Conservation (phyloP, 2,888 invertebrate species). For the Autographa pulchrina region DNA sequence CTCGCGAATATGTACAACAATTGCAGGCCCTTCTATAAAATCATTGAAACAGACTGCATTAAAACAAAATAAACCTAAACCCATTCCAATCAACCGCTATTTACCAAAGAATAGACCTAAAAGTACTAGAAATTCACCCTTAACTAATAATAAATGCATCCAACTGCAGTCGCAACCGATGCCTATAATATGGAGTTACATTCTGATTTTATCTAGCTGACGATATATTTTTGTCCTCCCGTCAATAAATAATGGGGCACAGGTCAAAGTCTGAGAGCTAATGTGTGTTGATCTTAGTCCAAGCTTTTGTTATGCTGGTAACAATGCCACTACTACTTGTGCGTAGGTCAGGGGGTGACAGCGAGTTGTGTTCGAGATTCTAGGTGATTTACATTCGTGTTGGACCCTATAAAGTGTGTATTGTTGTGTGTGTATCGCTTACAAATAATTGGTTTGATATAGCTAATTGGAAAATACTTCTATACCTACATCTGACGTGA, state of each 20-base stretch:
- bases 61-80: neutral
- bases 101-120: constrained; percentile 27
- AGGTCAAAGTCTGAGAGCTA: constrained; percentile 82
- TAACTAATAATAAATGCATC: constrained; percentile 51
- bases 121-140: constrained; percentile 50
- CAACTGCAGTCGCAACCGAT: constrained; percentile 34
- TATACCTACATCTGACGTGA: neutral
- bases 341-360: neutral
- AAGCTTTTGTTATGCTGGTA: constrained; percentile 71
- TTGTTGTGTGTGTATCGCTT: neutral
- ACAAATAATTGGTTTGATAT: neutral
- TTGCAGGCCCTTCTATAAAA: neutral
- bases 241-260: constrained; percentile 83
- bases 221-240: constrained; percentile 82
- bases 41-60: neutral
- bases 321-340: constrained; percentile 62
- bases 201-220: constrained; percentile 65
- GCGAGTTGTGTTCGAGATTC: constrained; percentile 42
- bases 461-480: too few relatives aligned
- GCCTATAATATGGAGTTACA: constrained; percentile 44
- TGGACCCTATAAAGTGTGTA: neutral
- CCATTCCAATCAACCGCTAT: neutral
- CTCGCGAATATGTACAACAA: neutral
- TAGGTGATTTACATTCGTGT: neutral
- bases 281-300: constrained; percentile 84